Percentiles rank a stretch among this genome's conserved stretches.
Evolutionary conservation across 2,113 vertebrate genomes (phyloP).

Genomic region (Pterocles gutturalis): DNA sequence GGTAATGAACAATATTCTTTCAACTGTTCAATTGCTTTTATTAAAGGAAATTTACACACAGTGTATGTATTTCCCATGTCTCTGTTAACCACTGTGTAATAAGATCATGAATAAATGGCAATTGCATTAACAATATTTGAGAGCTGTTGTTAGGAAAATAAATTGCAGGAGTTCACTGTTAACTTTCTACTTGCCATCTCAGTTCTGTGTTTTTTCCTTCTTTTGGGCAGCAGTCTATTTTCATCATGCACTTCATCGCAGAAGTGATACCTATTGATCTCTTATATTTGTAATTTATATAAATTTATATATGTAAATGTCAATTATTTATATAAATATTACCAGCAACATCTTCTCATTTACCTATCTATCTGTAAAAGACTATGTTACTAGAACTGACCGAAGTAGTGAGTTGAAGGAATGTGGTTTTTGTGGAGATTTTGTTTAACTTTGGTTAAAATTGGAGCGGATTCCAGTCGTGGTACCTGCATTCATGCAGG

Average conservation of each 20-base stretch:
- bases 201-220: not conserved
- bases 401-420: not conserved
- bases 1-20: constrained; percentile 3
- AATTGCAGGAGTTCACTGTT: not conserved
- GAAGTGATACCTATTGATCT: not conserved
- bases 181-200: not conserved
- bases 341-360: not conserved
- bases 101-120: not conserved
- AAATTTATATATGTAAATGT: not conserved
- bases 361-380: not conserved
- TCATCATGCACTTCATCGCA: not conserved
- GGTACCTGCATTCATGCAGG: not conserved
- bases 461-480: not conserved
- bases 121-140: not conserved
- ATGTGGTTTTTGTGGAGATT: not conserved
- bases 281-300: not conserved
- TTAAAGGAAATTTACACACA: not conserved
- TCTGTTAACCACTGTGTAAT: not conserved
- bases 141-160: not conserved
- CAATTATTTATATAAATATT: not conserved
- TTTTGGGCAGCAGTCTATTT: not conserved
- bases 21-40: not conserved
- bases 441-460: not conserved
- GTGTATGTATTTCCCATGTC: not conserved
- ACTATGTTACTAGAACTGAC: not conserved